Evolutionary conservation across 1,140 invertebrate species (phyloP).

Genomic region (Drosophila baimaii): DNA sequence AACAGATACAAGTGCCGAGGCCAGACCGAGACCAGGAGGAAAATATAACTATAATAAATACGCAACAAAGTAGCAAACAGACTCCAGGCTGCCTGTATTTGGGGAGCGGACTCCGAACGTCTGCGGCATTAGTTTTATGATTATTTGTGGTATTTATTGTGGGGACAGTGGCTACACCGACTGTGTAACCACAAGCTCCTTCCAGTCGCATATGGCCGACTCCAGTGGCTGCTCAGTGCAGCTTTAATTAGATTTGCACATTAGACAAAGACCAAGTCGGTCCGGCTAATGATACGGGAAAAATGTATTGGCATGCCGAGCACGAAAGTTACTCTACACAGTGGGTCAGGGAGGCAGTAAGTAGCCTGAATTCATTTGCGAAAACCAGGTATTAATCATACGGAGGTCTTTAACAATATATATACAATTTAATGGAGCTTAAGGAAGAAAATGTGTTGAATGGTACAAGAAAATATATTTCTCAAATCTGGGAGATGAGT

Average conservation of each 20-base stretch:
- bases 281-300: conserved; percentile 65
- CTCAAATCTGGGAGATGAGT: too few relatives aligned
- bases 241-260: conserved; percentile 80
- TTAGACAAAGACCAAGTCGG: conserved; percentile 50
- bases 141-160: conserved; percentile 78
- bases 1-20: conserved; percentile 44
- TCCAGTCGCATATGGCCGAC: conserved; percentile 50
- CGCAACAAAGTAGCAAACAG: conserved; percentile 35
- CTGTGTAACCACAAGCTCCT: conserved; percentile 45
- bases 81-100: conserved; percentile 28
- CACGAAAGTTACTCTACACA: conserved; percentile 44
- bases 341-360: background rate
- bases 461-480: too few relatives aligned
- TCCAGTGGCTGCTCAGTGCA: conserved; percentile 47
- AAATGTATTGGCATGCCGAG: conserved; percentile 52
- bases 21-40: conserved; percentile 11
- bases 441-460: background rate
- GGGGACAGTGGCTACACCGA: conserved; percentile 47
- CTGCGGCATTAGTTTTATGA: conserved; percentile 80
- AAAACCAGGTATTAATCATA: background rate
- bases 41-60: conserved; percentile 64
- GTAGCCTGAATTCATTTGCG: background rate
- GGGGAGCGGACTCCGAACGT: conserved; percentile 30
- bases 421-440: too few relatives aligned
- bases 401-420: too few relatives aligned